These are phyloP conservation scores for Auanema freiburgensis DNA, from an alignment of 2,888 invertebrate species.

Conservation along the genomic window DNA sequence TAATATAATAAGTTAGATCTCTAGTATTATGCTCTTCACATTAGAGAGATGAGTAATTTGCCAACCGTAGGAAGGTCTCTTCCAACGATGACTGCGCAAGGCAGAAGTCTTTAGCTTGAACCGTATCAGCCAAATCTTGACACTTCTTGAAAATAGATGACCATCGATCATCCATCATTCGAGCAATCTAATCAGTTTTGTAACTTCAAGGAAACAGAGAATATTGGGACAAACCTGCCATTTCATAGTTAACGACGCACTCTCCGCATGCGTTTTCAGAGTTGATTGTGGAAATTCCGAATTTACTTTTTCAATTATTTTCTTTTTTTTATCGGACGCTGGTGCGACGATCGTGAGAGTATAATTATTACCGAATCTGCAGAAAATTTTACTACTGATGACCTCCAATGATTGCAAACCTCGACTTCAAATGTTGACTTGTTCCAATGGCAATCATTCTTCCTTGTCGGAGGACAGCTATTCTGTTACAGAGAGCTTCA, in stretches of 20 bases:
- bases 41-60: slow-evolving; percentile 5
- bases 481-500: slow-evolving; percentile 58
- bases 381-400: slow-evolving; percentile 6
- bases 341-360: slow-evolving; percentile 34
- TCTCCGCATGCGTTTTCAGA: slow-evolving; percentile 30
- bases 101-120: slow-evolving; percentile 51
- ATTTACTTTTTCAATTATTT: slow-evolving; percentile 17
- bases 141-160: slow-evolving; percentile 45
- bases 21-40: too few species aligned
- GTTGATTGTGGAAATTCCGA: slow-evolving; percentile 17
- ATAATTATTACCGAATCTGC: slow-evolving; percentile 50
- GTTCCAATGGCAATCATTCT: slow-evolving; percentile 56
- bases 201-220: neutral
- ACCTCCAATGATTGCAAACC: slow-evolving; percentile 25
- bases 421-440: slow-evolving; percentile 56
- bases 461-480: slow-evolving; percentile 61
- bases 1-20: too few species aligned
- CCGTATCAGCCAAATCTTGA: slow-evolving; percentile 38
- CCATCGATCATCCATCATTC: slow-evolving; percentile 42
- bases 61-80: slow-evolving; percentile 56
- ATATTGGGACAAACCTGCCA: slow-evolving; percentile 30
- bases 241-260: slow-evolving; percentile 33
- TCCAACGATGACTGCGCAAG: slow-evolving; percentile 59
- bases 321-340: slow-evolving; percentile 8
- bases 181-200: slow-evolving; percentile 35